These are phyloP conservation scores for Tadarida brasiliensis DNA, from an alignment of 2,797 vertebrate species.

Conservation along the genomic window DNA sequence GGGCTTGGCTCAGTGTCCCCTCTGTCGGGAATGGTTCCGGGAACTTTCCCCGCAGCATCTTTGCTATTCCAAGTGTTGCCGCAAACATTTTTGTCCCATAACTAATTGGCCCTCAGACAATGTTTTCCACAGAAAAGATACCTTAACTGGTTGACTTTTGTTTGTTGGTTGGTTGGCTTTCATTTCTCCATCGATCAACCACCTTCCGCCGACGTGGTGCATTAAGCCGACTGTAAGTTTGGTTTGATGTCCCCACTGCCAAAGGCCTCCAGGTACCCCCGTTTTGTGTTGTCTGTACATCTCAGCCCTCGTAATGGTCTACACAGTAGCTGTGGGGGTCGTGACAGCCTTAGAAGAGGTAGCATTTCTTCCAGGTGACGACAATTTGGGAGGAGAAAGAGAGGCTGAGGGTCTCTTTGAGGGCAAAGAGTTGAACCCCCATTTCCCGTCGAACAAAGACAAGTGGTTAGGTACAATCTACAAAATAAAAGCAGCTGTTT, in stretches of 20 bases:
- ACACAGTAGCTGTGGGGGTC: neutral
- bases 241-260: neutral
- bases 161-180: neutral
- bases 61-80: neutral
- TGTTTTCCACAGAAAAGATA: neutral
- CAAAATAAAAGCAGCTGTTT: neutral
- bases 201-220: neutral
- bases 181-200: neutral
- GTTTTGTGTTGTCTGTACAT: neutral
- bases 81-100: neutral
- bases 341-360: neutral
- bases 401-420: neutral
- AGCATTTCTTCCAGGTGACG: neutral
- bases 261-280: neutral
- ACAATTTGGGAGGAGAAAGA: neutral
- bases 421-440: neutral
- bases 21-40: neutral
- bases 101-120: neutral
- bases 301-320: neutral
- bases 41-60: accelerated
- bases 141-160: neutral
- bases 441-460: neutral
- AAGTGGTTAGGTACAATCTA: neutral
- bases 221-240: too few species aligned
- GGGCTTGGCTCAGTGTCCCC: neutral